Base-by-base conservation (phyloP, 2,888 invertebrate species). In the Orthosia gracilis region DNA sequence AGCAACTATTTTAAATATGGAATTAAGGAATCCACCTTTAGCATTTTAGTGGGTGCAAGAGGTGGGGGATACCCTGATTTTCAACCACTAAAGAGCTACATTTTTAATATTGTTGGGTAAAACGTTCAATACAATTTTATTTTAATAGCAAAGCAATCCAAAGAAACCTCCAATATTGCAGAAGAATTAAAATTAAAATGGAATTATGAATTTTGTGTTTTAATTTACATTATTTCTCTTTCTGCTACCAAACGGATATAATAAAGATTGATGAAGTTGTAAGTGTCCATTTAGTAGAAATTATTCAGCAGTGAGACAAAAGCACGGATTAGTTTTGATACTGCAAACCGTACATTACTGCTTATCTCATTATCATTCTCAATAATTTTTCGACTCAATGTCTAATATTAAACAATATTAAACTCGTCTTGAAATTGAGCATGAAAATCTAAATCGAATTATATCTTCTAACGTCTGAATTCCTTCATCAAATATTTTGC, bases 211-310 rank as follows among this genome's bases (percentile, higher is more conserved):
- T 50, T 45, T 26, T 71, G 58, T 67, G 31, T 73, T 71, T 74
- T 68, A 74, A 74, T 58, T 64, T 7, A 26, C 13, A n/a, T 70
- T 63, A 50, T 85, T 79, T 82, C 68, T 77, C 85, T 85, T 87
- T 85, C 75, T 82, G 89, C 89, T 85, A 84, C 50, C 87, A 77
- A 68, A 85, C 68, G 89, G 91, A 88, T 76, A 61, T 79, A 69
- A 78, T 81, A 80, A 81, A 92, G 91, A 86, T 92, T 81, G 80
- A 87, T 62, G 47, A 79, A 69, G 50, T 85, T 77, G 87, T 87
- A 78, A 83, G 86, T 85, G 86, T 74, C 73, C 50, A 69, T 71
- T 65, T 63, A 47, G 52, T 73, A 59, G 77, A 64, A 78, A 55
- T 50, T 61, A 40, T 55, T 47, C 40, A 52, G 18, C 23, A 31